phyloP scores from a whole-genome alignment of 2,888 invertebrate genomes.

The Lissonota sp. region DNA sequence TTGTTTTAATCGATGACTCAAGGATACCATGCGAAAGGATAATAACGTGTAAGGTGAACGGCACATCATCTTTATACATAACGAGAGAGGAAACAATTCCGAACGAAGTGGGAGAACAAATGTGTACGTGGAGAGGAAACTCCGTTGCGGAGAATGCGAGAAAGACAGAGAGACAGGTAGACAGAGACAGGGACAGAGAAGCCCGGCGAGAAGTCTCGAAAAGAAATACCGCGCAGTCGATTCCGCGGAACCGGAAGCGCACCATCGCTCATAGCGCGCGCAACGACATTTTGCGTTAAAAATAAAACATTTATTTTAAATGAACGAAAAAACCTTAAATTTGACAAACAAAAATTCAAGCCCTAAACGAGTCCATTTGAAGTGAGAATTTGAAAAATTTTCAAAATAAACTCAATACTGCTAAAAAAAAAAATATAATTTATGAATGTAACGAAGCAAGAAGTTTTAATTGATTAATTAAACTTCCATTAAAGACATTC shows the following conservation, averaged over 20 bases:
- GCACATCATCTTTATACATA: conserved; percentile 26
- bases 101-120: conserved; percentile 11
- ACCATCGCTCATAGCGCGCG: conserved; percentile 52
- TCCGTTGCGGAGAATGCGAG: conserved; percentile 43
- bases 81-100: conserved; percentile 20
- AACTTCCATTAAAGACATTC: too few species aligned
- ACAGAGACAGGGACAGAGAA: conserved; percentile 57
- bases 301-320: neutral
- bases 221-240: conserved; percentile 57
- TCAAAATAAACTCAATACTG: too few species aligned
- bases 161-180: conserved; percentile 25
- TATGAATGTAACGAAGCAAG: too few species aligned
- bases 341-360: neutral
- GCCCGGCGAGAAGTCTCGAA: conserved; percentile 38
- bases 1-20: conserved; percentile 23
- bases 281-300: conserved; percentile 16
- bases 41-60: conserved; percentile 49
- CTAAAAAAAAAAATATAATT: too few species aligned
- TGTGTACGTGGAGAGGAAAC: conserved; percentile 34
- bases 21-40: conserved; percentile 43
- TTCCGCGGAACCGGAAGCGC: conserved; percentile 62
- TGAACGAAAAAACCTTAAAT: neutral
- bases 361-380: neutral
- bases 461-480: too few species aligned
- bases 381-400: too few species aligned